A percentile compares a stretch with the other conserved stretches of the same genome.
Conservation (phyloP, 2,113 vertebrate genomes). For the Lycocorax pyrrhopterus region DNA sequence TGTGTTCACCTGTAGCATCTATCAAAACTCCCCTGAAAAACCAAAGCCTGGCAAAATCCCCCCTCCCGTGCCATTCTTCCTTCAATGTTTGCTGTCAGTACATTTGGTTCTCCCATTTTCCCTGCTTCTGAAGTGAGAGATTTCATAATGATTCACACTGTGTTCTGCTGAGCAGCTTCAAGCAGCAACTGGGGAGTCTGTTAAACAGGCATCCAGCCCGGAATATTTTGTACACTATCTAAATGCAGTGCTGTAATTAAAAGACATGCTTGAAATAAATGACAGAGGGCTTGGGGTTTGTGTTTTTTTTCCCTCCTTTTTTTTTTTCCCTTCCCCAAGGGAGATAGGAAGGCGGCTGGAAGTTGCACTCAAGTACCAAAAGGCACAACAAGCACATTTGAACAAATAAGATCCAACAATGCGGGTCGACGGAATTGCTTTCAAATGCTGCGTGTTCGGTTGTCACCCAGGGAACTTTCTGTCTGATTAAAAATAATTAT, state of each 20-base stretch:
- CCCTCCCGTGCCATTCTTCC: not conserved
- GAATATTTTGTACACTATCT: conserved; percentile 51
- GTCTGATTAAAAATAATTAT: conserved; percentile 79
- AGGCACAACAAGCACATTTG: not conserved
- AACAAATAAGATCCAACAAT: conserved; percentile 24
- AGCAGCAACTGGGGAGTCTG: conserved; percentile 58
- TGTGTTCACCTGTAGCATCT: not conserved
- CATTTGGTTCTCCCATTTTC: conserved; percentile 51
- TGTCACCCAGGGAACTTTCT: conserved; percentile 70
- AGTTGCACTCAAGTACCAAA: not conserved
- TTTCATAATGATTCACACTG: conserved; percentile 52
- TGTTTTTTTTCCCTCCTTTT: accelerated
- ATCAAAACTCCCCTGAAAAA: not conserved
- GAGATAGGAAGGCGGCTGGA: not conserved
- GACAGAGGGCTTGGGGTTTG: conserved; percentile 15
- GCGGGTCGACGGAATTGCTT: conserved; percentile 13
- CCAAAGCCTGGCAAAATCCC: not conserved
- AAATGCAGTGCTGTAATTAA: conserved; percentile 34
- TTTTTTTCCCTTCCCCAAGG: not conserved
- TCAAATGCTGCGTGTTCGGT: conserved; percentile 4
- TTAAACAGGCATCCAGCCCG: conserved; percentile 47
- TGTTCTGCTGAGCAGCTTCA: conserved; percentile 43
- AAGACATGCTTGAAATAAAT: conserved; percentile 45
- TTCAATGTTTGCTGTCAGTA: conserved; percentile 23
- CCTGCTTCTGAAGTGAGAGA: conserved; percentile 3